Percentiles rank a stretch among this genome's conserved stretches.
Evolutionary conservation across 2,113 vertebrate species (phyloP).

Genomic region (Nettapus auritus): DNA sequence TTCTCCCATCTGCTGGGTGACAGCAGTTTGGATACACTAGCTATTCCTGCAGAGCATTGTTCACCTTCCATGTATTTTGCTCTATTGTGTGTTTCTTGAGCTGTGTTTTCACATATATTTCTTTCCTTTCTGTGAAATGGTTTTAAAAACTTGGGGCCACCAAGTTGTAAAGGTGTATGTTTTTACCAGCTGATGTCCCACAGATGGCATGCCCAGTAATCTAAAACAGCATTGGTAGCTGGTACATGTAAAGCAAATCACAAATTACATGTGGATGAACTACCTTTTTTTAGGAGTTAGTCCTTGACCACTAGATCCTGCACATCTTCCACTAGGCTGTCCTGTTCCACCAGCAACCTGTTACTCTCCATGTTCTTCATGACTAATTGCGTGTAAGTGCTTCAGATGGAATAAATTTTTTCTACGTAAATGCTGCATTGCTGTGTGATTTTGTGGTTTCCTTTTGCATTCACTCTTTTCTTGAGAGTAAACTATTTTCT

Average conservation of each 20-base stretch:
- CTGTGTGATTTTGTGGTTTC: constrained; percentile 8
- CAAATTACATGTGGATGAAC: constrained; percentile 30
- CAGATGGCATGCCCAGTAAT: constrained; percentile 16
- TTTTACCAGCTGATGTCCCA: constrained; percentile 49
- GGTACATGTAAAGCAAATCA: constrained; percentile 45
- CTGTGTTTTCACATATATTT: constrained; percentile 74
- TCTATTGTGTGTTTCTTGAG: constrained; percentile 75
- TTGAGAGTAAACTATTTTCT: fast-evolving
- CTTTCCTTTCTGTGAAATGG: constrained; percentile 81
- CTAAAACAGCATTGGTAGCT: constrained; percentile 49
- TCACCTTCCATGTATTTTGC: constrained; percentile 33
- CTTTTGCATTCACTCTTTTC: background rate
- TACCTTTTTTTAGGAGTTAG: constrained; percentile 53
- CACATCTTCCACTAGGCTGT: constrained; percentile 65
- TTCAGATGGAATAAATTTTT: constrained; percentile 83
- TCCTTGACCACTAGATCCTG: constrained; percentile 67
- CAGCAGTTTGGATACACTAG: background rate
- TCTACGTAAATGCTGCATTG: constrained; percentile 65
- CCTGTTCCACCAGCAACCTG: constrained; percentile 75
- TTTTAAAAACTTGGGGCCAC: constrained; percentile 74
- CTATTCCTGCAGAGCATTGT: constrained; percentile 36
- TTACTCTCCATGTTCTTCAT: constrained; percentile 71
- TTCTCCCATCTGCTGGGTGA: background rate
- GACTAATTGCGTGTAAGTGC: constrained; percentile 74
- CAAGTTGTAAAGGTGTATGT: constrained; percentile 69